Percentiles rank a stretch among this genome's conserved stretches.
Evolutionary conservation across 2,888 invertebrate genomes (phyloP).

Genomic region (Nomada ruficornis): DNA sequence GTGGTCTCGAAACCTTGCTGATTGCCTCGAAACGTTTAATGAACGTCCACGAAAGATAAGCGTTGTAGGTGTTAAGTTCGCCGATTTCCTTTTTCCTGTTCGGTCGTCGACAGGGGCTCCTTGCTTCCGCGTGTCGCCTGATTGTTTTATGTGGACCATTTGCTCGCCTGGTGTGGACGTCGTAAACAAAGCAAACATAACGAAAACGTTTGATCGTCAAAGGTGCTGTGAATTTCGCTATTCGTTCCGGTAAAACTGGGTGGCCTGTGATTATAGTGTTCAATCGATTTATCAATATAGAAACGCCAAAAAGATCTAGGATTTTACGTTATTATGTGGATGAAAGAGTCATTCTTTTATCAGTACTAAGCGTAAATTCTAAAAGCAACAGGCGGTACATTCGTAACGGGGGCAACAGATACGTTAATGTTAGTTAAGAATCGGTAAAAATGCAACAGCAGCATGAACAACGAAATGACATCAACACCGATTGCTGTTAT

Average conservation of each 20-base stretch:
- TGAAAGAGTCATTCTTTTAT: neutral
- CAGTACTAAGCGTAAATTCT: no score
- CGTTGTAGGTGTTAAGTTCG: slow-evolving; percentile 9
- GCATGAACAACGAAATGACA: slow-evolving; percentile 76
- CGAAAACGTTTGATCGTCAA: neutral
- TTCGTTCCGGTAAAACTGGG: neutral
- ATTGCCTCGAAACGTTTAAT: slow-evolving; percentile 58
- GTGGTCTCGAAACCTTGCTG: slow-evolving; percentile 53
- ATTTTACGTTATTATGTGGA: neutral
- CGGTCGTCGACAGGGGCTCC: neutral
- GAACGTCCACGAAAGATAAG: slow-evolving; percentile 57
- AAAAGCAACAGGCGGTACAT: neutral
- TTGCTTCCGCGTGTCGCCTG: neutral
- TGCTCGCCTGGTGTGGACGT: neutral
- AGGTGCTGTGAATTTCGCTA: neutral
- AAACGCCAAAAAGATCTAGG: neutral
- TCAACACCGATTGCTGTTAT: slow-evolving; percentile 79
- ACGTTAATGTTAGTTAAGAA: slow-evolving; percentile 18
- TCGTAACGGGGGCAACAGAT: no score
- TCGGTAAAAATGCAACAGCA: slow-evolving; percentile 71
- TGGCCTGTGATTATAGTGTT: slow-evolving; percentile 28
- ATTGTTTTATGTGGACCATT: neutral
- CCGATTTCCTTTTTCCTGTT: slow-evolving; percentile 14
- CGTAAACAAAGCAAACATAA: slow-evolving; percentile 3
- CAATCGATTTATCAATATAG: neutral